Base-by-base conservation (phyloP, 2,797 vertebrate genomes). In the Diceros bicornis region DNA sequence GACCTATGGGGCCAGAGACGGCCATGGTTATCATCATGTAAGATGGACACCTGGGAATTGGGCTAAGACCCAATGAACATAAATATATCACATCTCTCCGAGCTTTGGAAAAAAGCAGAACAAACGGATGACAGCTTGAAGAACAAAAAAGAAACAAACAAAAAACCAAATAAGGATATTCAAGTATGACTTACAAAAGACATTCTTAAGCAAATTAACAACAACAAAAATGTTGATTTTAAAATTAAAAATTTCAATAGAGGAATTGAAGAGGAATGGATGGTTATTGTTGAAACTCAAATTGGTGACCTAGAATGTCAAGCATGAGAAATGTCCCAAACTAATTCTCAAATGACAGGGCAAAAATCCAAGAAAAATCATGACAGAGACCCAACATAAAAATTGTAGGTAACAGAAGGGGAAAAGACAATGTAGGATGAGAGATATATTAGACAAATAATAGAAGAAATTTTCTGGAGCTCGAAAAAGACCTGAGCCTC, bases 151-250 rank as follows among this genome's bases (percentile, higher is more conserved):
- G 18, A 89, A 83, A 72, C 3, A 57, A 37, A 34, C 10, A 71
- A 88, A 87, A 84, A 94, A 79, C 1, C 23, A 91, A 81, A 68
- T 50, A 57, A 37, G 27, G 20, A 68, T 74, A 68, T 41, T 85
- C 57, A 94, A 16, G 32, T 41, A 47, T 72, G 25, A 34, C 27
- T 96, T 92, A n/a, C 52, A 68, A 88, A 91, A 82, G 57, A 47
- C 14, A 50, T 92, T 82, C 50, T 72, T 82, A 72, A 91, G 29
- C 27, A 88, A 78, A 68, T 78, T 85, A 68, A 59, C 41, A 89
- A 55, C 52, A 89, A 16, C 11, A 84, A 71, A 71, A 79, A 44
- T 3, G 4, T 68, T 34, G 9, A 82, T 87, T 87, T 89, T 87
- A 23, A 86, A 57, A 75, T 34, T 27, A 57, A 77, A 97, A 68